These are phyloP conservation scores for Dioctria linearis DNA, from an alignment of 2,888 invertebrate genomes.

Conservation along the genomic window DNA sequence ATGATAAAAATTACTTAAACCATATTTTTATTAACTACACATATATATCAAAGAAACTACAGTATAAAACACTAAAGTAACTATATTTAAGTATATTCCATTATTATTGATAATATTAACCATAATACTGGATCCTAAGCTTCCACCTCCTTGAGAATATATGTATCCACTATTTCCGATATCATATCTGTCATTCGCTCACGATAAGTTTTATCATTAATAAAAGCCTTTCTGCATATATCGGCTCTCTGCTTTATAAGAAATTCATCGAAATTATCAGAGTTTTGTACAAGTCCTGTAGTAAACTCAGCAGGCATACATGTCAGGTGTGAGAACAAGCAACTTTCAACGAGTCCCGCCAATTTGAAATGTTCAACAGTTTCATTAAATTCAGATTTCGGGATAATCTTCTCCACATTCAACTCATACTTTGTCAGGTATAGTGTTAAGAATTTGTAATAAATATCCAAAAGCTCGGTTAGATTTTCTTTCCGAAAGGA, in stretches of 20 bases:
- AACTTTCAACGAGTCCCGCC: constrained; percentile 74
- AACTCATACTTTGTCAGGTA: constrained; percentile 71
- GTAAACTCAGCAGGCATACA: constrained; percentile 73
- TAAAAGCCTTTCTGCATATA: constrained; percentile 75
- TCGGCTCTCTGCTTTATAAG: constrained; percentile 71
- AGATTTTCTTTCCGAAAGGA: constrained; percentile 71
- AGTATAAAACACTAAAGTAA: too few species aligned
- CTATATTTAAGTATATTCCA: too few species aligned
- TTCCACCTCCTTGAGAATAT: constrained; percentile 59
- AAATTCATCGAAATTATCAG: constrained; percentile 74
- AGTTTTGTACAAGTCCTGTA: constrained; percentile 71
- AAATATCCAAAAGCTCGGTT: constrained; percentile 73
- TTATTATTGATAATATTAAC: too few species aligned
- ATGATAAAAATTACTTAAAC: too few species aligned
- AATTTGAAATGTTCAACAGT: constrained; percentile 71
- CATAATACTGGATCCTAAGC: too few species aligned
- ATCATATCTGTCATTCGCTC: constrained; percentile 73
- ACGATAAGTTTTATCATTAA: constrained; percentile 72
- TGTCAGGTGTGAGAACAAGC: constrained; percentile 73
- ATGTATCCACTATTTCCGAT: constrained; percentile 74
- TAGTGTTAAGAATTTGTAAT: constrained; percentile 72
- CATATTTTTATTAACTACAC: too few species aligned
- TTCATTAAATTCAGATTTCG: constrained; percentile 70
- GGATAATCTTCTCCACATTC: constrained; percentile 69
- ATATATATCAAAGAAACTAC: too few species aligned